Evolutionary conservation across 2,797 vertebrate species (phyloP), one percentile per base, ranked within the genome.

Genomic region (Anabas testudineus): DNA sequence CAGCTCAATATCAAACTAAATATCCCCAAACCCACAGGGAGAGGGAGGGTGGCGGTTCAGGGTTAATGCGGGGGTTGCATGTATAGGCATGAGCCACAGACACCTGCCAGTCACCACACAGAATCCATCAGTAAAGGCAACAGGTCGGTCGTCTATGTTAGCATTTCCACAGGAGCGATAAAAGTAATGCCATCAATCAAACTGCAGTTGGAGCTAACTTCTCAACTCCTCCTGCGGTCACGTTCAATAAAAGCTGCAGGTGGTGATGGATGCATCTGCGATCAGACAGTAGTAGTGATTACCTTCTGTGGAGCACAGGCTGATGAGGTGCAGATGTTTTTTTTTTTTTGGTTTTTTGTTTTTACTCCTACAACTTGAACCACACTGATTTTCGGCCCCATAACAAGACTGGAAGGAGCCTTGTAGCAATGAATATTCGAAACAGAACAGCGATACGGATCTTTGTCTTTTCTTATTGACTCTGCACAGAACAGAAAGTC

Each of bases 1-100:
- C 77, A 79, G 86, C 78, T 82, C 83, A 87, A 83, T 82, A 90
- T 88, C 77, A 85, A 82, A 70, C 81, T 77, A 86, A 88, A 86
- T 76, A 86, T 80, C 75, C 26, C 60, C 22, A 49, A 77, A 67
- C 39, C 79, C 58, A 68, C 10, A 0, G 59, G 57, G 78, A 71
- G 46, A 6, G 19, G 26, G 51, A 26, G 48, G 49, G 53, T 13
- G 64, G 61, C 36, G 42, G 58, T 41, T 28, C 1, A 5, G 61
- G 76, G 78, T 76, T 85, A 86, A 77, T 71, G 80, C 67, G 53
- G 58, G 37, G 67, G 36, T 74, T 69, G 60, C 62, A 82, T 83
- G 84, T 86, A 75, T 77, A 72, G 87, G 76, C 71, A 84, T 67
- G 84, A 88, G 74, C 64, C 45, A 39, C 60, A 76, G 83, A 76